phyloP scores from a whole-genome alignment of 1,140 invertebrate genomes.

The Tribolium madens region DNA sequence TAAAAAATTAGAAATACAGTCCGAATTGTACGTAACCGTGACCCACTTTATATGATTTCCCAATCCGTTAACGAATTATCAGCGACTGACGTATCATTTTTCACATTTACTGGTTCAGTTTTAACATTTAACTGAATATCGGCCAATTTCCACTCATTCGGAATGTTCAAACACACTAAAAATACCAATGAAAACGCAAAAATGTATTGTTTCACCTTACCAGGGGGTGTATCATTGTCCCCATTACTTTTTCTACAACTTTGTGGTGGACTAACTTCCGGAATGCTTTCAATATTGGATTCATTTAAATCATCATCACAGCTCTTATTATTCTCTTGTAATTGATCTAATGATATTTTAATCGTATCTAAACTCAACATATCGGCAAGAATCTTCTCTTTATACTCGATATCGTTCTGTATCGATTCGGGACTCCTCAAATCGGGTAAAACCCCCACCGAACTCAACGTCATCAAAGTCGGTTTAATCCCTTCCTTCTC shows the following conservation, averaged over 20 bases:
- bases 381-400: conserved; percentile 69
- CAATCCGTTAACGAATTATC: conserved; percentile 60
- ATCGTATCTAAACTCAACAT: conserved; percentile 68
- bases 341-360: conserved; percentile 54
- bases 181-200: conserved; percentile 30
- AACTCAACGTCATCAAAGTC: conserved; percentile 66
- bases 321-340: conserved; percentile 23
- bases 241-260: too few species aligned
- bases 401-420: conserved; percentile 69
- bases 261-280: background rate
- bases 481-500: conserved; percentile 54
- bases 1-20: too few species aligned
- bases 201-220: background rate
- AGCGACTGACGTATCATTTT: conserved; percentile 49
- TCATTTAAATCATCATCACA: conserved; percentile 22
- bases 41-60: conserved; percentile 54
- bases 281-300: background rate
- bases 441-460: conserved; percentile 65
- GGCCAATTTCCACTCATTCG: conserved; percentile 59
- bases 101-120: conserved; percentile 11
- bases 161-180: conserved; percentile 56
- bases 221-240: conserved; percentile 17
- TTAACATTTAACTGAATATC: conserved; percentile 51
- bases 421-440: conserved; percentile 69
- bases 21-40: too few species aligned